These are phyloP conservation scores for Brachionus paranguensis DNA, from an alignment of 1,140 invertebrate species.

Conservation along the genomic window DNA sequence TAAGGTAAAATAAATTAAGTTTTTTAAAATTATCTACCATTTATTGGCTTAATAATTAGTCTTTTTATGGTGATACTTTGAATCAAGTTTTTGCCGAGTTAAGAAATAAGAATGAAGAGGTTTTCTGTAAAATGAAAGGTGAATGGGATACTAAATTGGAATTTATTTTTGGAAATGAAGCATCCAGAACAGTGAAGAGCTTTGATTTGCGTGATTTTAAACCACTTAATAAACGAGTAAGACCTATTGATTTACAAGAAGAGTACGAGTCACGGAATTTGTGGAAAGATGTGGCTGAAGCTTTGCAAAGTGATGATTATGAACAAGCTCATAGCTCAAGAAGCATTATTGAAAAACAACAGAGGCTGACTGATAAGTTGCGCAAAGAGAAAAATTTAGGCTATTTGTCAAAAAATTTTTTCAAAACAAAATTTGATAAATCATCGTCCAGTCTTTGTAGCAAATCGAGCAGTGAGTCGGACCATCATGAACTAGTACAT, in stretches of 20 bases:
- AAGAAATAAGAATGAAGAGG: conserved; percentile 55
- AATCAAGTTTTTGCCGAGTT: conserved; percentile 79
- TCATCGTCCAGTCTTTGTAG: neutral
- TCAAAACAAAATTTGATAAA: neutral
- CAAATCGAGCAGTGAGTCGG: neutral
- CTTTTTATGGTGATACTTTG: conserved; percentile 91
- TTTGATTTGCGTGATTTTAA: conserved; percentile 46
- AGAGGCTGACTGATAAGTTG: neutral
- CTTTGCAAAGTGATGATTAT: conserved; percentile 47
- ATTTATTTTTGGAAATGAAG: conserved; percentile 53
- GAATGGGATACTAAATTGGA: conserved; percentile 55
- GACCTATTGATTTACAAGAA: conserved; percentile 48
- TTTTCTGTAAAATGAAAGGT: conserved; percentile 52
- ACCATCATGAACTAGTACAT: neutral
- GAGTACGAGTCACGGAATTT: conserved; percentile 51
- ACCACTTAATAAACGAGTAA: conserved; percentile 47
- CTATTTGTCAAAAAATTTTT: conserved; percentile 26
- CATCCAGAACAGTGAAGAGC: conserved; percentile 43
- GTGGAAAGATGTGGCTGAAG: conserved; percentile 53
- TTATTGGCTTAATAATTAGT: conserved; percentile 54
- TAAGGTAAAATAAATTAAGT: neutral
- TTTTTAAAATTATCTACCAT: neutral
- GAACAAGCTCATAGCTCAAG: conserved; percentile 44
- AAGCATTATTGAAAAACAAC: neutral
- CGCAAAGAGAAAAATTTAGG: neutral